These are phyloP conservation scores for Oceanodroma tethys DNA, from an alignment of 2,113 vertebrate species.

Conservation along the genomic window DNA sequence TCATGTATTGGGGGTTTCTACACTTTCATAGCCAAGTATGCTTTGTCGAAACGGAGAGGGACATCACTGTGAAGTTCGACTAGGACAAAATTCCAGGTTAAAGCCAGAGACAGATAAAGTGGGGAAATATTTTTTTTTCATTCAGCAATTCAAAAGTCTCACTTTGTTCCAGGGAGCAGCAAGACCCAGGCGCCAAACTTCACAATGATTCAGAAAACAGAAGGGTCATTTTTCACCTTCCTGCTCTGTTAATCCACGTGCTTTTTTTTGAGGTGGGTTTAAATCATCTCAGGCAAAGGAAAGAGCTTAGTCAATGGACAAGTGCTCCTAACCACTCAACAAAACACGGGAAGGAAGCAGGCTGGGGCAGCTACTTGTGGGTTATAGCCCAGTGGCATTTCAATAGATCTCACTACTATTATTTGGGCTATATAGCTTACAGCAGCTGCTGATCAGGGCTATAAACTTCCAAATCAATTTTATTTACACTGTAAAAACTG, in stretches of 20 bases:
- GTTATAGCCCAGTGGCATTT: not conserved
- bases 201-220: not conserved
- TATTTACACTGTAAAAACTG: not conserved
- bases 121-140: not conserved
- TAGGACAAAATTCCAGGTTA: not conserved
- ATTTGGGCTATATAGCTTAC: not conserved
- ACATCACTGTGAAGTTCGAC: not conserved
- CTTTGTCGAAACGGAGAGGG: not conserved
- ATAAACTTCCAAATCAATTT: not conserved
- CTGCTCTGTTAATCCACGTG: not conserved
- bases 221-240: not conserved
- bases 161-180: not conserved
- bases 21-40: not conserved
- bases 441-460: not conserved
- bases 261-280: not conserved
- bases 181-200: not conserved
- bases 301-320: not conserved
- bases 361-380: not conserved
- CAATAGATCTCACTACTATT: not conserved
- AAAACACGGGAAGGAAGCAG: not conserved
- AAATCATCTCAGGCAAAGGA: not conserved
- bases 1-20: not conserved
- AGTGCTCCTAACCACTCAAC: not conserved
- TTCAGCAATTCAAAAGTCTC: not conserved
- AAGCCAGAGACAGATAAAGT: not conserved